Evolutionary conservation across 2,113 vertebrate species (phyloP).

Genomic region (western clawed frog (Xenopus tropicalis)): DNA sequence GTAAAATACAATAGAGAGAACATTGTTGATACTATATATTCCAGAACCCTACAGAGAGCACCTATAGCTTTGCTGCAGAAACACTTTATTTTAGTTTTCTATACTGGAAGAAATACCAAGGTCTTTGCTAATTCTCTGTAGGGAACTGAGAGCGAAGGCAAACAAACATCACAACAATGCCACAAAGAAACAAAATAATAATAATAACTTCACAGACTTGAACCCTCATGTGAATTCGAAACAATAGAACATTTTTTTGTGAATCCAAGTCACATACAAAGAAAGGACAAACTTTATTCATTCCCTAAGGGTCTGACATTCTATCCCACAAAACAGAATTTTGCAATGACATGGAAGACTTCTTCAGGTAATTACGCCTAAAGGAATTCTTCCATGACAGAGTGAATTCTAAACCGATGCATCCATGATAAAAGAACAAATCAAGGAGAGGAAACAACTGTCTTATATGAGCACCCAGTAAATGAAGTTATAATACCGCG

Average conservation of each 20-base stretch:
- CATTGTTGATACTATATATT: too few relatives aligned
- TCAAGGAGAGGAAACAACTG: not conserved
- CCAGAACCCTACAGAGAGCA: too few relatives aligned
- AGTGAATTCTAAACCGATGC: not conserved
- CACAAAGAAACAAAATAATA: not conserved
- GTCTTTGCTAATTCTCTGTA: not conserved
- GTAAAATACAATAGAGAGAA: too few relatives aligned
- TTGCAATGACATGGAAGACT: not conserved
- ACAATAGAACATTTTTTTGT: not conserved
- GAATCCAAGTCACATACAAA: not conserved
- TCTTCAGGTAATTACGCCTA: not conserved
- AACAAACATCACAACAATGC: not conserved
- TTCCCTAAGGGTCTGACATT: constrained; percentile 2
- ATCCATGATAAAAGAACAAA: not conserved
- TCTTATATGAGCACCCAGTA: not conserved
- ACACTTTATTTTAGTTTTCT: not conserved
- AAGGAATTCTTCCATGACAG: constrained; percentile 3
- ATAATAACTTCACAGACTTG: not conserved
- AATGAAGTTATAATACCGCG: not conserved
- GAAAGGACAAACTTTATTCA: not conserved
- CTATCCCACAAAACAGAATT: not conserved
- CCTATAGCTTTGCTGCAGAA: not conserved
- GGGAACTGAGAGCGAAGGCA: not conserved
- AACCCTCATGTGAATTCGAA: not conserved
- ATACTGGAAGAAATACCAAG: not conserved